Evolutionary conservation across 2,113 vertebrate genomes (phyloP), one percentile per base, ranked within the genome.

Genomic region (Potamarius usumacintae): DNA sequence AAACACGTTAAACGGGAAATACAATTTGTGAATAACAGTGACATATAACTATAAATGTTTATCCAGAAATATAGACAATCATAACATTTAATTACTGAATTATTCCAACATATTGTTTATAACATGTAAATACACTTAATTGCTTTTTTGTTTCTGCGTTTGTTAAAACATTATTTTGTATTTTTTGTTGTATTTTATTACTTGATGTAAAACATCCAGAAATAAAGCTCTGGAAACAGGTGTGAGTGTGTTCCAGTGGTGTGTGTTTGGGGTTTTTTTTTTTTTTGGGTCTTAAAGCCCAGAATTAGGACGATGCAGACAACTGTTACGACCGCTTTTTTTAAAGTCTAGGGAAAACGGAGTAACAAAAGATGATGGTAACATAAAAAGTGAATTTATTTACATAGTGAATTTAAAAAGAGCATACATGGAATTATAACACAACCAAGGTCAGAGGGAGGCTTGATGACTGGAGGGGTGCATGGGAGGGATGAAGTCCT

Each of bases 161-260:
- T 97, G 96, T 97, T 82, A 97, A 94, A 97, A 96, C 97, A 97
- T 99, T 97, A 97, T 99, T 99, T 99, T 99, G 97, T 99, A 98
- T 98, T 96, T 98, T 96, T 98, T 57, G 97, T 99, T 99, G 96
- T 99, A 96, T 96, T 98, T 99, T 98, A 98, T 97, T 99, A 99
- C 96, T 96, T 98, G 97, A 95, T 98, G 97, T 99, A 98, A 96
- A 90, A 98, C 95, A 96, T 99, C 98, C 98, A 99, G 97, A 97
- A 99, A 99, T 99, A 99, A 99, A 98, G 93, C 94, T 97, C 97
- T 99, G 98, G 97, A 97, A 97, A 97, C 93, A 85, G 53, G 74
- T 86, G 80, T 89, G 90, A 80, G 3, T 34, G 20, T n/a, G n/a
- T 65, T 50, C 14, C n/a, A 22, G 2, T 18, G 52, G 20, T 76